phyloP scores from a whole-genome alignment of 2,888 invertebrate genomes.

The Scelioninae gen. 2 region DNA sequence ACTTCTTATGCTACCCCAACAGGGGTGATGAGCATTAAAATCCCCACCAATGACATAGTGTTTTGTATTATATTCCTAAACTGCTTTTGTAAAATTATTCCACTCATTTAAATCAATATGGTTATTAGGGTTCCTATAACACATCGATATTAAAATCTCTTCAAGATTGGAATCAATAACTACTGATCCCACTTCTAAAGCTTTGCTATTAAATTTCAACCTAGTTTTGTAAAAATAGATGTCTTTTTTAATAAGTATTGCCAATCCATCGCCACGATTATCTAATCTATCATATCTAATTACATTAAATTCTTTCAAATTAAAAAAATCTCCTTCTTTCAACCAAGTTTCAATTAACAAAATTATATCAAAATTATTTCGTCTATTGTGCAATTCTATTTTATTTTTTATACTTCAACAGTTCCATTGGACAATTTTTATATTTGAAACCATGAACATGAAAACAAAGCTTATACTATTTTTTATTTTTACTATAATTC shows the following conservation, averaged over 20 bases:
- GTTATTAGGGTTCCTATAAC: conserved; percentile 22
- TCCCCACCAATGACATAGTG: conserved; percentile 14
- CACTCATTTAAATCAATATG: conserved; percentile 1
- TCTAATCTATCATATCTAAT: conserved; percentile 18
- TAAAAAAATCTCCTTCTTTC: neutral
- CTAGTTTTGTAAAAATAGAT: conserved; percentile 9
- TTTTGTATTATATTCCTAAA: neutral
- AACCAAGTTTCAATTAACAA: neutral
- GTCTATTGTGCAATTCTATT: neutral
- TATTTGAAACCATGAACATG: neutral
- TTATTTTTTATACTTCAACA: conserved; percentile 14
- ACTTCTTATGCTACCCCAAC: conserved; percentile 5
- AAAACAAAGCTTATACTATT: too few relatives aligned
- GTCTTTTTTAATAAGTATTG: conserved; percentile 13
- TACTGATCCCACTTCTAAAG: conserved; percentile 16
- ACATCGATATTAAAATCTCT: conserved; percentile 1
- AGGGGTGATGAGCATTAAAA: conserved; percentile 29
- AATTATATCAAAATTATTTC: conserved; percentile 4
- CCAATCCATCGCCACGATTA: conserved; percentile 19
- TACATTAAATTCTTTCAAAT: neutral
- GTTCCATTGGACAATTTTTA: conserved; percentile 19
- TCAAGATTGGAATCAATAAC: neutral
- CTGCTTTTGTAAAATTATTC: conserved; percentile 4
- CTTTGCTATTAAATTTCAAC: neutral
- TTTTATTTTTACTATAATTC: conserved; percentile 1